phyloP scores from a whole-genome alignment of 2,888 invertebrate genomes.

The Galeopsomyia nigrocyanea region DNA sequence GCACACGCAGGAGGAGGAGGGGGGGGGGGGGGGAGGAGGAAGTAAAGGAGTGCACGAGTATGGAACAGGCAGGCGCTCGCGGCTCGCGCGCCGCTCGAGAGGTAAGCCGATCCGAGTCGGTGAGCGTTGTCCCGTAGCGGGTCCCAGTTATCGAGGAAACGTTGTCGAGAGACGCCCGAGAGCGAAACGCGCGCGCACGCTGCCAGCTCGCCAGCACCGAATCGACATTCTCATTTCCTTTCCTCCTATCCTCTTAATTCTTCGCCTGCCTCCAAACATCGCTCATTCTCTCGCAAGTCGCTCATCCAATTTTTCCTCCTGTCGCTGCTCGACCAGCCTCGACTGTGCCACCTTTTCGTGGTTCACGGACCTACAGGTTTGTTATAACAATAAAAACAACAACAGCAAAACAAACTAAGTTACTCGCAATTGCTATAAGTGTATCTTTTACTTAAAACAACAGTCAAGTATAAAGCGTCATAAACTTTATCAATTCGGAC shows the following conservation, averaged over 20 bases:
- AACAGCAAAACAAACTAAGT: no score
- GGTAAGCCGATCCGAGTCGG: slow-evolving; percentile 2
- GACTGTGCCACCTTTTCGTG: no score
- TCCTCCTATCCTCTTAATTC: slow-evolving; percentile 17
- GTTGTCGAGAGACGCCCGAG: slow-evolving; percentile 53
- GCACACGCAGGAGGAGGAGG: not conserved
- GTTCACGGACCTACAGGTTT: no score
- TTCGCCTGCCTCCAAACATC: slow-evolving; percentile 5
- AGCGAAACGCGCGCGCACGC: no score
- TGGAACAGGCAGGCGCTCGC: not conserved
- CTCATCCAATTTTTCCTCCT: no score
- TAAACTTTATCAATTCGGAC: no score
- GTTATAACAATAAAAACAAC: no score
- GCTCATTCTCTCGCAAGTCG: no score
- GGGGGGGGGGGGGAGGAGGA: not conserved
- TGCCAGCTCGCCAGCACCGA: slow-evolving; percentile 47
- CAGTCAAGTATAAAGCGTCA: no score
- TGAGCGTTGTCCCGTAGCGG: slow-evolving; percentile 41
- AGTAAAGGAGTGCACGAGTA: slow-evolving; percentile 4
- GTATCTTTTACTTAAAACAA: no score
- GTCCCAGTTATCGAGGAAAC: slow-evolving; percentile 56
- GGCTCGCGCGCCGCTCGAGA: not conserved
- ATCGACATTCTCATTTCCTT: slow-evolving; percentile 13
- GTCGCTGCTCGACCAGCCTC: no score
- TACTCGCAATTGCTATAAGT: no score